Base-by-base conservation (phyloP, 2,113 vertebrate species). In the Petaurus breviceps region DNA sequence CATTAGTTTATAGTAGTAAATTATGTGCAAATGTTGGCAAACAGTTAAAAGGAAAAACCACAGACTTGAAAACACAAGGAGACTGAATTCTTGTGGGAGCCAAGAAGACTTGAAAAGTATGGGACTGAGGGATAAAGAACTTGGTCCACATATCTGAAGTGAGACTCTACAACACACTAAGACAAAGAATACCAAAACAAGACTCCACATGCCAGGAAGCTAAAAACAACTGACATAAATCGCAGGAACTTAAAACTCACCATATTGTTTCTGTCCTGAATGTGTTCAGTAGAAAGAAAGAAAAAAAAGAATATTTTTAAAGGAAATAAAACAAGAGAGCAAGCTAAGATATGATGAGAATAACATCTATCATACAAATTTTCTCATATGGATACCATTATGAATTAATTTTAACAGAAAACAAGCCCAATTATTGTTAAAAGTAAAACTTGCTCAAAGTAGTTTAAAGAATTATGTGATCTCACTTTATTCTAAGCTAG, bases 241-340 rank as follows among this genome's bases (percentile, higher is more conserved):
- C 95, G 96, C 94, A 98, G 90, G 96, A 46, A 97, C 53, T 98
- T 97, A 97, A 95, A 98, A 99, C 99, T 99, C 98, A 99, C 99
- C 99, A 99, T 97, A 99, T 99, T 99, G 99, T 99, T 99, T 99
- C 99, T 99, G 99, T 99, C 99, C 99, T 99, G 99, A 99, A 99
- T 98, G 98, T 98, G 99, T 99, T 98, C 98, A 99, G 98, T 98
- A 99, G 98, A 98, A 98, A 98, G 98, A 98, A 98, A 98, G 98
- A 99, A 98, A 96, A 98, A 96, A 98, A 98, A 97, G 97, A 96
- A 37, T 68, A 61, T 8, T 57, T 98, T 98, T 98, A 98, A 98
- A 96, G 37, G 54, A 94, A 97, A 97, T 84, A 96, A 97, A 97
- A 93, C 51, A 52, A 91, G 92, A 96, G 0, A 77, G 90, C n/a